Evolutionary conservation across 30 jellyfish, hydroid and myxozoan genomes (phyloP), one percentile per base, ranked within the genome.

Genomic region (Morbakka virulenta): DNA sequence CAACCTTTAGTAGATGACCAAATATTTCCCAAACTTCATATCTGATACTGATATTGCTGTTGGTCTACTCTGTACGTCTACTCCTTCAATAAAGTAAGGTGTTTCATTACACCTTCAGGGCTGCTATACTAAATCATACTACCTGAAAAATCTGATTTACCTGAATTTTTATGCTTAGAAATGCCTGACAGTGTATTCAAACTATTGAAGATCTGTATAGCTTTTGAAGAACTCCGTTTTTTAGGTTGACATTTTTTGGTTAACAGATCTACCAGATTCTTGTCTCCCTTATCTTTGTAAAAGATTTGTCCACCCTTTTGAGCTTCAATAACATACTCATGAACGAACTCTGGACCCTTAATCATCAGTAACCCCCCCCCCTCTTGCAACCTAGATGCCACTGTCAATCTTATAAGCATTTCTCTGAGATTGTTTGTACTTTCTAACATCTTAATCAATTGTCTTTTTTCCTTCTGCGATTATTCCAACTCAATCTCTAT

Each of bases 201-300:
- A 70, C 50, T 71, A 48, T 70, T 35, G 75, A 70, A 70, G 47
- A 70, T 70, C 50, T 35, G 82, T 41, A 70, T 70, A 33, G 82
- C 82, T 50, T 70, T 70, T 4, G 75, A 9, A 9, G 41, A 70
- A 70, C 50, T 23, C 48, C 75, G 25, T 28, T 30, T 50, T 72
- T 72, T 47, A 1, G 84, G 84, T 49, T 72, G 50, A 50, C 50
- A 72, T 57, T 62, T 72, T 72, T 72, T 72, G 0, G 84, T 72
- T 47, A 72, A 50, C 52, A 72, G 52, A 29, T 72, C 84, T 2
- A 49, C 74, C 22, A n/a, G n/a, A n/a, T n/a, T n/a, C n/a, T n/a
- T n/a, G n/a, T n/a, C n/a, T n/a, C n/a, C n/a, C n/a, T n/a, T n/a
- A n/a, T n/a, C n/a, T n/a, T n/a, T n/a, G n/a, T n/a, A n/a, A n/a